Evolutionary conservation across 2,113 vertebrate species (phyloP), one percentile per base, ranked within the genome.

Genomic region (Cairina moschata): DNA sequence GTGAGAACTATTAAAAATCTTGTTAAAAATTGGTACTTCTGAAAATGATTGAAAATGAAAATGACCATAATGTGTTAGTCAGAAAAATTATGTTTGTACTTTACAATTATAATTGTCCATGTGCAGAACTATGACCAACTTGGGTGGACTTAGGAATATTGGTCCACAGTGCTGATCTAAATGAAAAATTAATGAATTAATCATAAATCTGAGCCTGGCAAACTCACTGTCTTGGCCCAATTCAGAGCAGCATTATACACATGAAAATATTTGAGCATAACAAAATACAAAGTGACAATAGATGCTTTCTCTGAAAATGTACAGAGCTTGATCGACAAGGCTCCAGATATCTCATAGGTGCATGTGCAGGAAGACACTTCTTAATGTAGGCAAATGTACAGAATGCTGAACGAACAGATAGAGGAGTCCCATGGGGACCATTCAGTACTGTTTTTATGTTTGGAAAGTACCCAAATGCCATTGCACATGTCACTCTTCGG

Each of bases 271-370:
- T 50, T 83, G 62, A 8, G 6, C 18, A 25, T 31, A 62, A 63
- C 3, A 74, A 81, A 66, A 52, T 52, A 8, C 55, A 38, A 13
- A 50, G 8, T 62, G 34, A 28, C 36, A 14, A 31, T 16, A 50
- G 26, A 67, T 1, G 31, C 55, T 71, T 83, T n/a, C 34, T 58
- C 13, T 17, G 13, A 50, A 86, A 83, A 44, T 32, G 54, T 48
- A 36, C 77, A 58, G 9, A 48, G 3, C 12, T 54, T 71, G 46
- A 44, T 71, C 26, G 58, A 52, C 55, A 78, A 80, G 73, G 8
- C 1, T 52, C 17, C 22, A 52, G 44, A 20, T 65, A 40, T 18
- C 7, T 9, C 54, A 34, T 11, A 1, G 1, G 17, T 34, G 4
- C 25, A 32, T 26, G 18, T 40, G 13, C 17, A 79, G 58, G 42